Evolutionary conservation across 2,113 vertebrate species (phyloP).

Genomic region (Stegostoma tigrinum): DNA sequence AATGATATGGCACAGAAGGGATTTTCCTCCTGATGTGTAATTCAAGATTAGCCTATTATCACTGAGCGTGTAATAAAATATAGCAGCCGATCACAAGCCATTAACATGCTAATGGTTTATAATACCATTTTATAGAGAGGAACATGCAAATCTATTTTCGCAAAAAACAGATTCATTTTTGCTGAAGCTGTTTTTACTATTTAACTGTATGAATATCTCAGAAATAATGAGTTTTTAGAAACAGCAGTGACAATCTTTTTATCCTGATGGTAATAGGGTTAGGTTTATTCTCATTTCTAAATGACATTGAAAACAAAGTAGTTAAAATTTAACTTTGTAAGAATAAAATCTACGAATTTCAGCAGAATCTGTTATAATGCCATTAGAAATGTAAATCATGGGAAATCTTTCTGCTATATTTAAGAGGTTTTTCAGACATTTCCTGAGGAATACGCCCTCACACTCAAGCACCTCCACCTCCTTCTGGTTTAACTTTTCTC

Average conservation of each 20-base stretch:
- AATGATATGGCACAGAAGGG: neutral
- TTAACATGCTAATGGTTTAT: too few relatives aligned
- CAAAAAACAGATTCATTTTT: neutral
- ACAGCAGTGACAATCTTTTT: neutral
- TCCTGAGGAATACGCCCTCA: neutral
- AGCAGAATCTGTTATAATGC: neutral
- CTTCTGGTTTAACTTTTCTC: neutral
- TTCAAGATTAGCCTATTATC: neutral
- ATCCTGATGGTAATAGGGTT: neutral
- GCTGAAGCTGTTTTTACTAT: neutral
- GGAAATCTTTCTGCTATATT: neutral
- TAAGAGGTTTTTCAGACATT: neutral
- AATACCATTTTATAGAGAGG: too few relatives aligned
- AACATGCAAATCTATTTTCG: neutral
- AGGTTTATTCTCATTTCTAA: neutral
- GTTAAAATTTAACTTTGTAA: neutral
- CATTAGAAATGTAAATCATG: neutral
- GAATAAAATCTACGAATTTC: neutral
- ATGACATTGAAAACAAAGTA: neutral
- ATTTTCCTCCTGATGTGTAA: neutral
- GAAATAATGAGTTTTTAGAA: neutral
- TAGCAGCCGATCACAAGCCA: neutral
- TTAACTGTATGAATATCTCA: neutral
- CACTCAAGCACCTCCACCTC: too few relatives aligned
- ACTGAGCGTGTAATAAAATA: neutral